Conservation (phyloP, 2,888 invertebrate genomes). For the Oscheius sp. region DNA sequence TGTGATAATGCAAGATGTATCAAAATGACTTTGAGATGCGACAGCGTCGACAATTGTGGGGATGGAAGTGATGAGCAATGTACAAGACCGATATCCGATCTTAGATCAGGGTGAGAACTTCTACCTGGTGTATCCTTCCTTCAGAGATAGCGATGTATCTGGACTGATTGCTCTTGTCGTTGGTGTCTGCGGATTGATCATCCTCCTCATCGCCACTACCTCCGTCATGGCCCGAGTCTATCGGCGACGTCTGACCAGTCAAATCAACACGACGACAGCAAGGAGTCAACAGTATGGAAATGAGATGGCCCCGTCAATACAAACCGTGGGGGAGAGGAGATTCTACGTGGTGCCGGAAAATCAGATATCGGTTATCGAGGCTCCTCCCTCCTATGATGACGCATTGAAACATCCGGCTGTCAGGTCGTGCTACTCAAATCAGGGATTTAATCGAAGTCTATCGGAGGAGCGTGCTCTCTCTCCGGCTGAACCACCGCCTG, state of each 20-base stretch:
- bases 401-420: slow-evolving; percentile 63
- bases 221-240: slow-evolving; percentile 28
- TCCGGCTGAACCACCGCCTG: slow-evolving; percentile 27
- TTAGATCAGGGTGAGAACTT: not conserved
- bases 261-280: not conserved
- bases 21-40: slow-evolving; percentile 77
- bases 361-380: slow-evolving; percentile 62
- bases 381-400: slow-evolving; percentile 66
- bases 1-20: slow-evolving; percentile 80
- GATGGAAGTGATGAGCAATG: slow-evolving; percentile 56
- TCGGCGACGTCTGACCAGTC: slow-evolving; percentile 13
- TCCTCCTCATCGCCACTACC: slow-evolving; percentile 31
- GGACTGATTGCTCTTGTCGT: slow-evolving; percentile 39
- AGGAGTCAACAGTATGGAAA: slow-evolving; percentile 4
- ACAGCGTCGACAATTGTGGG: slow-evolving; percentile 82
- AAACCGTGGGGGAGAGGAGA: slow-evolving; percentile 64
- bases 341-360: slow-evolving; percentile 64
- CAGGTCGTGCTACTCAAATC: slow-evolving; percentile 11
- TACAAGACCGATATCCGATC: not conserved
- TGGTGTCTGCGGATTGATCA: slow-evolving; percentile 36
- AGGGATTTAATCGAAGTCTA: not conserved
- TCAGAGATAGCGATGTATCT: slow-evolving; percentile 36
- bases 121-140: not conserved
- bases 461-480: slow-evolving; percentile 12
- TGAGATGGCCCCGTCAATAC: slow-evolving; percentile 48